Percentiles rank a stretch among this genome's conserved stretches.
Conservation (phyloP, 2,113 vertebrate genomes). For the Siniperca knerii region DNA sequence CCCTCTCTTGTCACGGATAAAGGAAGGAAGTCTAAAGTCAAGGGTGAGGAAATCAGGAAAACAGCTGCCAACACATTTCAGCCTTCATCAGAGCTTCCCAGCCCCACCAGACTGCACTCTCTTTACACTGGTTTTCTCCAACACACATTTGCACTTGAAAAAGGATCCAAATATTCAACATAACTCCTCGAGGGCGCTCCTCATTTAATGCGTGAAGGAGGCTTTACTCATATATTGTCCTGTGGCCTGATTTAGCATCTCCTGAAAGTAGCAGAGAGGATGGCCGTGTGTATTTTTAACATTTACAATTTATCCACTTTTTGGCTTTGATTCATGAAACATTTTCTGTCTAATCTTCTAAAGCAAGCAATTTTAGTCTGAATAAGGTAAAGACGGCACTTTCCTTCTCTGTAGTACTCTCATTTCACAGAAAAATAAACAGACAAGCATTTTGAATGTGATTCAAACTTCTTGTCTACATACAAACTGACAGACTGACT, state of each 20-base stretch:
- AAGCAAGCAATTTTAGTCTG: not conserved
- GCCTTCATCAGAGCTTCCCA: conserved; percentile 49
- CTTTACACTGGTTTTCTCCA: not conserved
- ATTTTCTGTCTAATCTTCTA: conserved; percentile 5
- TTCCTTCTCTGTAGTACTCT: not conserved
- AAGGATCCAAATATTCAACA: conserved; percentile 43
- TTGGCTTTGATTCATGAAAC: conserved; percentile 3
- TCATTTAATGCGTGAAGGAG: conserved; percentile 34
- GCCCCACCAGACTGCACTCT: conserved; percentile 27
- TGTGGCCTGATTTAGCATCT: conserved; percentile 40
- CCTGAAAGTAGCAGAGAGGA: conserved; percentile 10
- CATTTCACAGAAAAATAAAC: not conserved
- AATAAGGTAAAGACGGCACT: not conserved
- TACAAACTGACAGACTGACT: not conserved
- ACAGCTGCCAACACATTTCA: conserved; percentile 46
- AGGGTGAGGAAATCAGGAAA: conserved; percentile 30
- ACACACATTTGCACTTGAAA: conserved; percentile 51
- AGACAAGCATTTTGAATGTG: not conserved
- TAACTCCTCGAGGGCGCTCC: conserved; percentile 33
- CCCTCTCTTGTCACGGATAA: conserved; percentile 3
- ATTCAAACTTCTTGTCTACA: not conserved
- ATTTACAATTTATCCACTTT: conserved; percentile 19
- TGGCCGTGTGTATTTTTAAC: conserved; percentile 3
- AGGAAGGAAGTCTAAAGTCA: conserved; percentile 13
- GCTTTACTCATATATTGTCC: conserved; percentile 43